Base-by-base conservation (phyloP, 2,113 vertebrate species). In the Scophthalmus maximus region DNA sequence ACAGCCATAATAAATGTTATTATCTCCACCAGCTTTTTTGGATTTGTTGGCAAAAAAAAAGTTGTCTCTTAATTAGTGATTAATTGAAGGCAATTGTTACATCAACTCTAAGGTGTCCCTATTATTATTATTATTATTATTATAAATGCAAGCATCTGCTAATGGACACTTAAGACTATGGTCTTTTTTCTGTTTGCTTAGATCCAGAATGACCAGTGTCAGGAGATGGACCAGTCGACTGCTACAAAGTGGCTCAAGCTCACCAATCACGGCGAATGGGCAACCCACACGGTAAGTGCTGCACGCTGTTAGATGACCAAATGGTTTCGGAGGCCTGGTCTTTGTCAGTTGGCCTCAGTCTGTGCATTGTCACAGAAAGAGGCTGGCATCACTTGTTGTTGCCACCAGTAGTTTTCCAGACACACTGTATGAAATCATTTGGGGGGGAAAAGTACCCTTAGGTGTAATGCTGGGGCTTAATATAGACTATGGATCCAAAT, bases 141-240 rank as follows among this genome's bases (percentile, higher is more conserved):
- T n/a, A n/a, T n/a, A n/a, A n/a, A n/a, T n/a, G 17, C 44, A 23
- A 38, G 34, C 26, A 59, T 49, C 23, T 52, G 22, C 53, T 59
- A 25, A 30, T 30, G 27, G 11, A 20, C n/a, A 6, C 42, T 17
- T 10, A 34, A 5, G 32, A 9, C 32, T 34, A 6, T 34, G 23
- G 2, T 52, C 15, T 6, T 17, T 27, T 1, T 42, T 69, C 20
- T 79, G 27, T 84, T 40, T 69, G 49, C 58, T 83, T 42, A 99
- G 98, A 97, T 98, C 87, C 98, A 99, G 85, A 99, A 99, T 55
- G 97, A 99, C 80, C 98, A 98, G 83, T 99, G 98, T 88, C 97
- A 98, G 89, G 96, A 98, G 88, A 95, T 97, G 95, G 96, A 96
- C 67, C 89, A 88, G 60, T 91, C 94, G 5, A 91, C 92, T 0